These are phyloP conservation scores for Brachionus rotundiformis DNA, from an alignment of 1,140 invertebrate genomes.

Conservation along the genomic window DNA sequence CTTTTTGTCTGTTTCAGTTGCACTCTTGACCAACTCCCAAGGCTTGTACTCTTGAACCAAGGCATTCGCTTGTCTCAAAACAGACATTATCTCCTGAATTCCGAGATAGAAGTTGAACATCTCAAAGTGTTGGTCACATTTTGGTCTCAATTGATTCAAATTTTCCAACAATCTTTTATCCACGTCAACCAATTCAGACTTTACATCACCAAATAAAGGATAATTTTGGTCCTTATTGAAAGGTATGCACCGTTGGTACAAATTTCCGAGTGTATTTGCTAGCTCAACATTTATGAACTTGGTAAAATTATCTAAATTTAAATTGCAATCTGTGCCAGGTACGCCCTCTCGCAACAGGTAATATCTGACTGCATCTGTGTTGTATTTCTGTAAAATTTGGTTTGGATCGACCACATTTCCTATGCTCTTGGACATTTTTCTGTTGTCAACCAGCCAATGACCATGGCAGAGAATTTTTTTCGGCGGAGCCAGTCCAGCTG, in stretches of 20 bases:
- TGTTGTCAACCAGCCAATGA: constrained; percentile 86
- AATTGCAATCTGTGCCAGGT: constrained; percentile 39
- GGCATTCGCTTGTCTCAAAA: neutral
- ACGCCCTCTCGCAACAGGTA: constrained; percentile 74
- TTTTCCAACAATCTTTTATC: neutral
- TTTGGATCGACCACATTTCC: constrained; percentile 79
- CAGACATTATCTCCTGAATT: constrained; percentile 17
- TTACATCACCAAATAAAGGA: neutral
- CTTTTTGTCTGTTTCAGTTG: neutral
- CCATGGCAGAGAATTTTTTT: constrained; percentile 81
- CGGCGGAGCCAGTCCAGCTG: constrained; percentile 75
- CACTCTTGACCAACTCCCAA: constrained; percentile 43
- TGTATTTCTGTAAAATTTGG: constrained; percentile 63
- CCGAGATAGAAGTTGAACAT: constrained; percentile 43
- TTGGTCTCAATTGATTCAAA: neutral
- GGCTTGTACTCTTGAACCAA: constrained; percentile 43
- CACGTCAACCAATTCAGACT: neutral
- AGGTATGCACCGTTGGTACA: constrained; percentile 71
- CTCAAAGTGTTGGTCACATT: constrained; percentile 26
- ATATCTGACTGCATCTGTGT: constrained; percentile 80
- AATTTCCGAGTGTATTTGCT: constrained; percentile 87
- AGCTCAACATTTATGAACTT: constrained; percentile 84
- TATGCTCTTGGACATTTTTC: constrained; percentile 96
- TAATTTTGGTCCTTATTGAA: neutral
- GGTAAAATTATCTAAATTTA: constrained; percentile 70